Percentiles rank a stretch among this genome's conserved stretches.
Evolutionary conservation across 2,797 vertebrate genomes (phyloP).

Genomic region (Gymnoscopelus braueri): DNA sequence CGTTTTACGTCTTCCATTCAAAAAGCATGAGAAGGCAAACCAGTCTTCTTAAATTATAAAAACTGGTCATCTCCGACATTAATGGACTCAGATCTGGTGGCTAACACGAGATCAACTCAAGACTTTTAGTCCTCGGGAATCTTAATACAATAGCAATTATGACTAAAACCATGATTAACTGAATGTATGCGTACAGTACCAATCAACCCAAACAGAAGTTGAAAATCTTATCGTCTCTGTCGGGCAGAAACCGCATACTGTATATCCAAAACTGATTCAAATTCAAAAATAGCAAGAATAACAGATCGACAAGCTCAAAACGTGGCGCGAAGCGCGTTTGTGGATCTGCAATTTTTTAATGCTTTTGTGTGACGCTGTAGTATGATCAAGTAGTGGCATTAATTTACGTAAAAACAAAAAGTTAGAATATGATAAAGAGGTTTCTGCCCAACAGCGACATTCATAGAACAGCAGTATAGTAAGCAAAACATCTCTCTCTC

Average conservation of each 20-base stretch:
- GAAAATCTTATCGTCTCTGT: slow-evolving; percentile 36
- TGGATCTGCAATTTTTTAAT: too few relatives aligned
- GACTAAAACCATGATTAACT: slow-evolving; percentile 55
- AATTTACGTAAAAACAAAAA: too few relatives aligned
- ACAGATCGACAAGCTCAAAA: too few relatives aligned
- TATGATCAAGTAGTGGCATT: too few relatives aligned
- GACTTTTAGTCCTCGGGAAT: slow-evolving; percentile 31
- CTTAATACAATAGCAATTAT: slow-evolving; percentile 61
- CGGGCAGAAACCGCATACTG: too few relatives aligned
- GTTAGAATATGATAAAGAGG: too few relatives aligned
- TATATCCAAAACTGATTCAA: too few relatives aligned
- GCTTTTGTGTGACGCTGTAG: too few relatives aligned
- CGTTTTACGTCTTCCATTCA: background rate
- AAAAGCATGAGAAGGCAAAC: background rate
- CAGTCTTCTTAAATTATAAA: background rate
- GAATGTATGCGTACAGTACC: slow-evolving; percentile 59
- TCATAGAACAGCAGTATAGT: slow-evolving; percentile 44
- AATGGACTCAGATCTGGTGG: slow-evolving; percentile 41
- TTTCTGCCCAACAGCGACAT: too few relatives aligned
- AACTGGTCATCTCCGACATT: background rate
- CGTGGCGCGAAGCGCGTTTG: too few relatives aligned
- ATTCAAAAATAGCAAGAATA: too few relatives aligned
- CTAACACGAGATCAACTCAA: slow-evolving; percentile 53
- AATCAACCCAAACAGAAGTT: slow-evolving; percentile 50
- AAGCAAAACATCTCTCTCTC: slow-evolving; percentile 68